Conservation (phyloP, 1,140 invertebrate species). For the Leptinotarsa texana region DNA sequence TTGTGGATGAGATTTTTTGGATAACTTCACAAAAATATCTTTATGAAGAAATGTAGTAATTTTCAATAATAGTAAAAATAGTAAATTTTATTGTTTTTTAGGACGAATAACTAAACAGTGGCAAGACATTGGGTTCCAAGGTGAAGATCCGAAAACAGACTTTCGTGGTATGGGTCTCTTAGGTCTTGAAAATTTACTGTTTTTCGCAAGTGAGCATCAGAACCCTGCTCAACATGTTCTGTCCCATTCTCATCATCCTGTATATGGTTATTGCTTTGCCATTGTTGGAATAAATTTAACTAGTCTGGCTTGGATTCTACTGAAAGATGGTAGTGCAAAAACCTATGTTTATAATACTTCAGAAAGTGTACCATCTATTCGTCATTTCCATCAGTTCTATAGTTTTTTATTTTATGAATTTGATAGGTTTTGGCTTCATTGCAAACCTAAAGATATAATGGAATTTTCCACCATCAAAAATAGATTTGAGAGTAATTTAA, state of each 20-base stretch:
- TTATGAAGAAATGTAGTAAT: neutral
- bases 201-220: slow-evolving; percentile 82
- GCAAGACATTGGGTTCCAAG: slow-evolving; percentile 95
- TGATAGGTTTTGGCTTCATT: slow-evolving; percentile 89
- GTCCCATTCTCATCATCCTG: slow-evolving; percentile 86
- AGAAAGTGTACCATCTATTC: slow-evolving; percentile 69
- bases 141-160: slow-evolving; percentile 96
- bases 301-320: slow-evolving; percentile 80
- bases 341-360: slow-evolving; percentile 90
- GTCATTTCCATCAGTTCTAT: slow-evolving; percentile 92
- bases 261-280: slow-evolving; percentile 85
- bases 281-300: slow-evolving; percentile 95
- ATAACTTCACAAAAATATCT: too few relatives aligned
- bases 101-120: slow-evolving; percentile 84
- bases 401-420: slow-evolving; percentile 94
- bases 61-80: neutral
- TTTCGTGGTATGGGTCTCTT: slow-evolving; percentile 98
- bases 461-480: slow-evolving; percentile 87
- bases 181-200: slow-evolving; percentile 89
- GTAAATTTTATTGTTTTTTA: slow-evolving; percentile 30
- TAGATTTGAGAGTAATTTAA: slow-evolving; percentile 79
- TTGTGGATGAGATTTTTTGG: too few relatives aligned
- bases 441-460: slow-evolving; percentile 92
- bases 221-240: slow-evolving; percentile 80
- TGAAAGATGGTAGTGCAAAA: slow-evolving; percentile 82